Percentiles rank a stretch among this genome's conserved stretches.
Conservation (phyloP, 1,140 invertebrate species). For the Aleiodes sp. region DNA sequence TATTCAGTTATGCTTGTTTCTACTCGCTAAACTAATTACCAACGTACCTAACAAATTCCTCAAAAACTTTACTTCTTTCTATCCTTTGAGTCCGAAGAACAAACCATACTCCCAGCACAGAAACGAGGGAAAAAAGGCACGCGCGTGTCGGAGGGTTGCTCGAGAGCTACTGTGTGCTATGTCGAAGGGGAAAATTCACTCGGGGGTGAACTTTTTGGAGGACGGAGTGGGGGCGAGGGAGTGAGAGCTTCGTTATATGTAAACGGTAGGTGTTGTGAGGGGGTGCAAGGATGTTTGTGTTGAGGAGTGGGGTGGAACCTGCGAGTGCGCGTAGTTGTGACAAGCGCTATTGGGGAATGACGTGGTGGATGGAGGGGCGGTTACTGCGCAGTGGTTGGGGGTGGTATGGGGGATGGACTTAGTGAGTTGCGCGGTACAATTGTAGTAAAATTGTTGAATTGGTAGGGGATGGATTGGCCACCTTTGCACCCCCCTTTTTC, state of each 20-base stretch:
- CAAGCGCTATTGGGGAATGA: constrained; percentile 54
- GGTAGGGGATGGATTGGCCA: constrained; percentile 28
- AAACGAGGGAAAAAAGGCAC: constrained; percentile 8
- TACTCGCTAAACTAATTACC: no score
- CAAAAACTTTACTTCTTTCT: not conserved
- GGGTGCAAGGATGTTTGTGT: constrained; percentile 12
- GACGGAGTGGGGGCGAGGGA: not conserved
- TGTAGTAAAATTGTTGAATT: not conserved
- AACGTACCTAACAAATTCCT: not conserved
- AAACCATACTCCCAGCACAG: not conserved
- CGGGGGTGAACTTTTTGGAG: constrained; percentile 54
- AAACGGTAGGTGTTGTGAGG: not conserved
- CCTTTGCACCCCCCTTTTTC: constrained; percentile 32
- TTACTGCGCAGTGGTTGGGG: constrained; percentile 63
- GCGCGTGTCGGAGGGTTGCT: constrained; percentile 52
- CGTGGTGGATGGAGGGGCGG: constrained; percentile 62
- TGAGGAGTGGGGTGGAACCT: not conserved
- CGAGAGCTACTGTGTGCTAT: constrained; percentile 65
- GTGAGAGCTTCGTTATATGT: not conserved
- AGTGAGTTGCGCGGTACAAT: constrained; percentile 10
- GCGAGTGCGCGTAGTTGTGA: constrained; percentile 42
- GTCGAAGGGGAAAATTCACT: constrained; percentile 53
- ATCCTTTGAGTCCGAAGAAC: not conserved
- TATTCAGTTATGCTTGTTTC: not conserved
- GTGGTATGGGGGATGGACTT: constrained; percentile 17